Base-by-base conservation (phyloP, 1,140 invertebrate genomes). In the Centruroides sculpturatus region DNA sequence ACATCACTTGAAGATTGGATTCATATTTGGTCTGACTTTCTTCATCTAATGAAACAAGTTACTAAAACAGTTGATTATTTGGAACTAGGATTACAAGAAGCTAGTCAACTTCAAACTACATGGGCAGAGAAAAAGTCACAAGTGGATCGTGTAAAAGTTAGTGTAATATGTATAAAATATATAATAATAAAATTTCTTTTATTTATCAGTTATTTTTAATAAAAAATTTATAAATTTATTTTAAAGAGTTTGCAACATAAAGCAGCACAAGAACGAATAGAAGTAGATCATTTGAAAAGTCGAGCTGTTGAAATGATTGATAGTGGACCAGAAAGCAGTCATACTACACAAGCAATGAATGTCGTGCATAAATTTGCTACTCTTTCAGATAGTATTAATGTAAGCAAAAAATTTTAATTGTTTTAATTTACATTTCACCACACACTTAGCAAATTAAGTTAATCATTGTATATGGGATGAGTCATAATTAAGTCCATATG, bases 261-360 rank as follows among this genome's bases (percentile, higher is more conserved):
- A 74, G 83, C 91, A 4, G 79, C 86, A 6, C 88, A 89, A 71
- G 92, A 96, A 70, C 89, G 91, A 67, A 85, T 92, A 65, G 92
- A 95, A 71, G 89, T 96, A 4, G 91, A 95, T 66, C 84, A 82
- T 59, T 72, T 96, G 35, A 92, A 89, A 75, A 75, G 81, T 11
- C 90, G 92, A 72, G 85, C 89, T 5, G 78, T 81, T n/a, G 89
- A 92, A 76, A 87, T 96, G 82, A 77, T 92, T 47, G 82, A 84
- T 41, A 86, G 83, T 72, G 85, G 88, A 34, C 84, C 91, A 71
- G 85, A 90, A 77, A 84, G 83, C 66, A 80, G 88, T 72, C 83
- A 84, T 3, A 86, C 87, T 0, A 81, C 82, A 52, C 83, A 92
- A 76, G 91, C 90, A 3, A 84, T 90, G 75, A 82, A 85, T 66